phyloP scores from a whole-genome alignment of 2,797 vertebrate species.

The Pitangus sulphuratus region DNA sequence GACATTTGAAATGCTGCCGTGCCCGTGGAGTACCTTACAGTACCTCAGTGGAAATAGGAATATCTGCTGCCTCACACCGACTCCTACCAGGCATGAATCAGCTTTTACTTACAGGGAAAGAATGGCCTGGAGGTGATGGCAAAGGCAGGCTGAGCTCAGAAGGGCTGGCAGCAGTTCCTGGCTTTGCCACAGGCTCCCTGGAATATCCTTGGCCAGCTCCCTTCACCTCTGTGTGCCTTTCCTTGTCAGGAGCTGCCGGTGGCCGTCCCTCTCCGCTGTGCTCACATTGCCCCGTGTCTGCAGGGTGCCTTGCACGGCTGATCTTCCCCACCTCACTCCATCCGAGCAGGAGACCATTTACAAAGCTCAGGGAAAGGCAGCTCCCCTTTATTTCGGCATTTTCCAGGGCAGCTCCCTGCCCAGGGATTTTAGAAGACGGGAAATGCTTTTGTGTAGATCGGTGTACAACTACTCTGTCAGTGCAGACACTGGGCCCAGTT shows the following conservation, averaged over 20 bases:
- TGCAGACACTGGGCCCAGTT: neutral
- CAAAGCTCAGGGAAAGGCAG: neutral
- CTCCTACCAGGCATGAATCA: constrained; percentile 50
- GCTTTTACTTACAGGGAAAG: constrained; percentile 40
- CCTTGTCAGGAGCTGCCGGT: neutral
- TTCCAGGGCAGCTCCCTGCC: neutral
- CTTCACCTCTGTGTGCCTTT: constrained; percentile 32
- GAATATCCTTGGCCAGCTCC: constrained; percentile 35
- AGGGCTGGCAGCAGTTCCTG: constrained; percentile 56
- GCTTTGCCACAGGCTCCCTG: constrained; percentile 45
- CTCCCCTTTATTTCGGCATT: neutral
- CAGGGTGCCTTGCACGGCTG: neutral
- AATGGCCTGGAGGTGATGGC: constrained; percentile 66
- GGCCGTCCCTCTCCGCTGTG: neutral
- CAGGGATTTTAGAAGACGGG: neutral
- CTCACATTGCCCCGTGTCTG: neutral
- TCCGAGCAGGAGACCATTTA: neutral
- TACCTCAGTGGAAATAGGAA: neutral
- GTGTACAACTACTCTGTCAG: neutral
- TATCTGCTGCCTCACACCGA: constrained; percentile 16
- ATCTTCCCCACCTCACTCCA: neutral
- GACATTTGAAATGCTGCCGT: neutral
- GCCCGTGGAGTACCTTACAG: neutral
- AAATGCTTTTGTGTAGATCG: neutral
- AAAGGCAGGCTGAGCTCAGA: constrained; percentile 41